These are phyloP conservation scores for Morpho achilles DNA, from an alignment of 2,888 invertebrate species.

Conservation along the genomic window DNA sequence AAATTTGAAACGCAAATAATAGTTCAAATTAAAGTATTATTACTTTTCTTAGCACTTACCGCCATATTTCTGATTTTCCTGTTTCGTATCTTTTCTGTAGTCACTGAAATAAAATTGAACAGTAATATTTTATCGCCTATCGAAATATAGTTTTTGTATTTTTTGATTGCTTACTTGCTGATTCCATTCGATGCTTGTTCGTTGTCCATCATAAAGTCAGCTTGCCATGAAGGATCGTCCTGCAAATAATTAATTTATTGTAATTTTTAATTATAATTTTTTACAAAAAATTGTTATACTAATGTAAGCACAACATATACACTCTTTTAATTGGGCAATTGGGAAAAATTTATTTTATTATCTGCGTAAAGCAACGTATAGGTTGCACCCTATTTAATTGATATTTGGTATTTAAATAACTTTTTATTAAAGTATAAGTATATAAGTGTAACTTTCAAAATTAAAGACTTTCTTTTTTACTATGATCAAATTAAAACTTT, in stretches of 20 bases:
- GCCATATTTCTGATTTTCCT: conserved; percentile 56
- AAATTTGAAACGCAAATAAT: background rate
- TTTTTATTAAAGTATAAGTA: too few species aligned
- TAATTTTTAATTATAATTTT: background rate
- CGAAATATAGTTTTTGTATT: background rate
- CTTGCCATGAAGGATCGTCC: conserved; percentile 70
- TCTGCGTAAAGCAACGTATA: too few species aligned
- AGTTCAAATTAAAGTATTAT: background rate
- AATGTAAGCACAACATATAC: too few species aligned
- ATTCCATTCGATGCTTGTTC: conserved; percentile 48
- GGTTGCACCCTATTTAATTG: too few species aligned
- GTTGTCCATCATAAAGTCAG: conserved; percentile 64
- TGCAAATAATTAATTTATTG: conserved; percentile 28
- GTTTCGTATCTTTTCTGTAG: conserved; percentile 52
- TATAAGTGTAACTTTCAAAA: too few species aligned
- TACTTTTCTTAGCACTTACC: conserved; percentile 42
- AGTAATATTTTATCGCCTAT: background rate
- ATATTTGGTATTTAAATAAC: too few species aligned
- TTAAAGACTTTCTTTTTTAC: too few species aligned
- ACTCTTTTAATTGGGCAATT: too few species aligned
- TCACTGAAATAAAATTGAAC: conserved; percentile 49
- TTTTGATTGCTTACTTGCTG: conserved; percentile 40
- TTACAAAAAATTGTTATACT: too few species aligned
- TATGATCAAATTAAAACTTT: too few species aligned
- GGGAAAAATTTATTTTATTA: too few species aligned